Evolutionary conservation across 1,140 invertebrate species (phyloP), one percentile per base, ranked within the genome.

Genomic region (Listronotus oregonensis): DNA sequence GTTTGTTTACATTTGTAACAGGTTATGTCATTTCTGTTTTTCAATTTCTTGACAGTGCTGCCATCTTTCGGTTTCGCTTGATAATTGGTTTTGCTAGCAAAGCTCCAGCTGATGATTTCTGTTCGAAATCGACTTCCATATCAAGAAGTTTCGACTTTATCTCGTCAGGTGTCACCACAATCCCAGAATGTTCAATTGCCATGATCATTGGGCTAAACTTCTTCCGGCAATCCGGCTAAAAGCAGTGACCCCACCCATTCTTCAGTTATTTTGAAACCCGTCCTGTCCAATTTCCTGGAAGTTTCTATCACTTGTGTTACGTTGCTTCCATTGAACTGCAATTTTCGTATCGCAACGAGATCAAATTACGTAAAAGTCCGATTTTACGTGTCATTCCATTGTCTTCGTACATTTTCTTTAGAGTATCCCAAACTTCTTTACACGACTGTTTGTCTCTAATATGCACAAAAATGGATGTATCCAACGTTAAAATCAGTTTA

Each of bases 231-330:
- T n/a, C n/a, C n/a, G n/a, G n/a, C n/a, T n/a, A n/a, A n/a, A n/a
- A n/a, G n/a, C n/a, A n/a, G n/a, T n/a, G n/a, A n/a, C n/a, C n/a
- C n/a, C n/a, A n/a, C n/a, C n/a, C n/a, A n/a, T n/a, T n/a, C n/a
- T n/a, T n/a, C n/a, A n/a, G n/a, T n/a, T n/a, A n/a, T n/a, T n/a
- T n/a, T n/a, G n/a, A n/a, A n/a, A n/a, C n/a, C n/a, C n/a, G n/a
- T n/a, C n/a, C n/a, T n/a, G n/a, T n/a, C n/a, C n/a, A n/a, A n/a
- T n/a, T n/a, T n/a, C n/a, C n/a, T n/a, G n/a, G n/a, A n/a, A n/a
- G n/a, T n/a, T n/a, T n/a, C n/a, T n/a, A n/a, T n/a, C n/a, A 74
- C 57, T 52, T 72, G 54, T 15, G 50, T 65, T 2, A 72, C 64
- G 51, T 72, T 10, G 46, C 40, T 6, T 40, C 61, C 68, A 73